Evolutionary conservation across 2,113 vertebrate genomes (phyloP).

Genomic region (Forbesichthys papilliferus): DNA sequence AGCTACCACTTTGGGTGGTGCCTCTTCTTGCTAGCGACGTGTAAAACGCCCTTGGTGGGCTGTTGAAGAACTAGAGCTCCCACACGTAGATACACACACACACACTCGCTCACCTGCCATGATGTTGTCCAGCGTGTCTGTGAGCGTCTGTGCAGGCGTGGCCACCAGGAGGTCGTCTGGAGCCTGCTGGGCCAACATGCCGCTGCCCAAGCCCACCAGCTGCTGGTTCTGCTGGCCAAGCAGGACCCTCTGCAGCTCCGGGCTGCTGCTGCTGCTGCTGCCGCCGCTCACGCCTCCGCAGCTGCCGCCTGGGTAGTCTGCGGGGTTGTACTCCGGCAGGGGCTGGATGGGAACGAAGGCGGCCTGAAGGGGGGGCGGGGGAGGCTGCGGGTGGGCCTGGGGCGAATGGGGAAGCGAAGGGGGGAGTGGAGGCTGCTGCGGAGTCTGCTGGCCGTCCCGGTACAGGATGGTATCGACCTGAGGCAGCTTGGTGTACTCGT

Average conservation of each 20-base stretch:
- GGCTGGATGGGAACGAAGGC: conserved; percentile 92
- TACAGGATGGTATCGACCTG: conserved; percentile 88
- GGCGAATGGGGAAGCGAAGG: conserved; percentile 69
- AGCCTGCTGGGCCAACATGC: conserved; percentile 89
- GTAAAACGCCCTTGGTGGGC: not conserved
- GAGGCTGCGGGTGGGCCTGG: conserved; percentile 75
- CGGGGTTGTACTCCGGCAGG: conserved; percentile 88
- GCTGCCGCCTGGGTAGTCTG: conserved; percentile 86
- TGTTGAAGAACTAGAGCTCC: not conserved
- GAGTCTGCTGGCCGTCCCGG: conserved; percentile 80
- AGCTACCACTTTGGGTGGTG: too few relatives aligned
- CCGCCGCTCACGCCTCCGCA: conserved; percentile 46
- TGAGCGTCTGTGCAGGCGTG: conserved; percentile 82
- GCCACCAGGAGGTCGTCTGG: conserved; percentile 75
- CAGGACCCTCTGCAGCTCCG: conserved; percentile 92
- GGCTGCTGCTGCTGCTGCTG: conserved; percentile 75
- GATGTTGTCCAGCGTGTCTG: conserved; percentile 99
- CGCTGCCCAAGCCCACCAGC: conserved; percentile 87
- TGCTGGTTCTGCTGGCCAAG: conserved; percentile 83
- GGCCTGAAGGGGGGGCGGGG: conserved; percentile 76
- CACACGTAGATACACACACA: not conserved
- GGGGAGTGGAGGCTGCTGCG: conserved; percentile 70
- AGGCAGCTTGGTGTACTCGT: conserved; percentile 89
- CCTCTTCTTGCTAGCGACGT: too few relatives aligned
- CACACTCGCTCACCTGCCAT: conserved; percentile 88